Evolutionary conservation across 1,140 invertebrate genomes (phyloP), one percentile per base, ranked within the genome.

Genomic region (Stenopsyche tienmushanensis): DNA sequence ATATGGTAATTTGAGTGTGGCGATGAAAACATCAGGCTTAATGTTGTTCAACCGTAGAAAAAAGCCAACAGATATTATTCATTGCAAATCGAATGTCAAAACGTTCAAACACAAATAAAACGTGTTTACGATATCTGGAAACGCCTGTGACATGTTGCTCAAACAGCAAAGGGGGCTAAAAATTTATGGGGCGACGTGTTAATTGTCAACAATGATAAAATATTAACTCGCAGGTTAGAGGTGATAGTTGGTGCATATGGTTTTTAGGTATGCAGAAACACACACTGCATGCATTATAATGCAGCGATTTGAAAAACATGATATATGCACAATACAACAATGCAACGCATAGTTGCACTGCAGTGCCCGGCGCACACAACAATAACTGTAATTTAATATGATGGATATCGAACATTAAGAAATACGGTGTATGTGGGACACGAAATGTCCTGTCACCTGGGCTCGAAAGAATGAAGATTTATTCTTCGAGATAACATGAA

Each of bases 361-460:
- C 29, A 13, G 29, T 13, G 29, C 29, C 15, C n/a, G 18, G 25
- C 13, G 49, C 25, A 52, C 49, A 20, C 18, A 52, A 52, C 49
- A 52, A 52, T 52, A 52, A 52, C 49, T 52, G 49, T 52, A 52
- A 52, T 52, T 52, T 52, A 23, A 52, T 25, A 52, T 52, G 49
- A 52, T 52, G 25, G 49, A 52, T 25, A 20, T 52, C 25, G 29
- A 13, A 34, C 29, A 34, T 34, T 34, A 34, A 34, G 29, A 34
- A 34, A 34, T 34, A 34, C 29, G 5, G 29, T 34, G 29, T 57
- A 57, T 57, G 17, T 29, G 9, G 23, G 15, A 57, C 24, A 24
- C 8, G 23, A 21, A 25, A 53, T 53, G 53, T 57, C 17, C 17
- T 49, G 45, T 17, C 21, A 3, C 24, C 18, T 23, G 21, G 13